phyloP scores from a whole-genome alignment of 2,888 invertebrate genomes.

The Halictus ligatus region DNA sequence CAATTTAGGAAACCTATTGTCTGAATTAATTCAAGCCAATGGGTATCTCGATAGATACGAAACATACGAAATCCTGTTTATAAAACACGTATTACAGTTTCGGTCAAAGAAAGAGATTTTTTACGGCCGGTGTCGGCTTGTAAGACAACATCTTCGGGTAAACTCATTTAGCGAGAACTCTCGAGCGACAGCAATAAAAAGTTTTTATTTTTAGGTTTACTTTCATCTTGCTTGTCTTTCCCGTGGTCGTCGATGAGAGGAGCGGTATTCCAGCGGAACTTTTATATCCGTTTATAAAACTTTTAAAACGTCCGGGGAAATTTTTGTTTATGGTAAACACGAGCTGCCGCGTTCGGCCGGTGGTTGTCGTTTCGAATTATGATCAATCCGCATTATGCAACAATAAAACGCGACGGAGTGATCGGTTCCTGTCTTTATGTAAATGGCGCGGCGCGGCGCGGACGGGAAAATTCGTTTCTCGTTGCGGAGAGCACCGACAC shows the following conservation, averaged over 20 bases:
- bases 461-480: slow-evolving; percentile 31
- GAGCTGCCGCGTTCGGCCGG: neutral
- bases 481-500: slow-evolving; percentile 21
- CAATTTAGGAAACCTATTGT: no score
- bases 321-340: neutral
- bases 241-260: neutral
- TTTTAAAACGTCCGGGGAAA: neutral
- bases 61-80: neutral
- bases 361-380: slow-evolving; percentile 20
- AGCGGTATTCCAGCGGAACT: neutral
- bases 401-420: slow-evolving; percentile 23
- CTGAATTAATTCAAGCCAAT: no score
- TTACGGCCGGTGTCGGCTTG: neutral
- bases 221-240: neutral
- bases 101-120: neutral
- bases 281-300: neutral
- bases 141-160: neutral
- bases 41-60: no score
- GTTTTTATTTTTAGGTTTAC: neutral
- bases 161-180: neutral
- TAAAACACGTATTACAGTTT: neutral
- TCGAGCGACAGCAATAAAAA: neutral
- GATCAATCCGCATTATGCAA: slow-evolving; percentile 10
- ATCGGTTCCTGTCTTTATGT: slow-evolving; percentile 29
- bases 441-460: slow-evolving; percentile 5